Evolutionary conservation across 53 echinoderm and acorn worm genomes (phyloP), one percentile per base, ranked within the genome.

Genomic region (Echinometra lucunter): DNA sequence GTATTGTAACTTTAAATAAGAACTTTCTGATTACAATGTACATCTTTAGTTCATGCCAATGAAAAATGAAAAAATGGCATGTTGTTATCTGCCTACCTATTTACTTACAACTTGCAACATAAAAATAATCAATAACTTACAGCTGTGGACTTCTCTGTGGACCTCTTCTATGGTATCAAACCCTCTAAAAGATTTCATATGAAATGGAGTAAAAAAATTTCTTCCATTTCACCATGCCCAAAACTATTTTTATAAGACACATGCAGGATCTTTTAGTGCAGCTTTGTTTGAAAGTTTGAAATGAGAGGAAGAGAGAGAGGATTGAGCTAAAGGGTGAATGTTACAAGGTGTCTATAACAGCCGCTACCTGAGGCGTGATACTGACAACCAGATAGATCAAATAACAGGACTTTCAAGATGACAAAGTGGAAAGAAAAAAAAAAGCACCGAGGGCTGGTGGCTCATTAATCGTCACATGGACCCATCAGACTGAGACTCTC

Each of bases 381-480:
- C 47, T 30, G 49, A 10, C 85, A 85, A 49, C 85, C 53, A 49
- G 49, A 37, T n/a, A 19, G 27, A 85, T 85, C 19, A 27, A 85
- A 78, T 78, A 78, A 78, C 78, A 42, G 42, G 42, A 42, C 78
- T 42, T 78, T 78, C 78, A 78, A 63, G 17, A 37, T 57, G 57
- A 89, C 89, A 63, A 63, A 63, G 60, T 63, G 89, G 89, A 63
- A n/a, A 89, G 55, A 15, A 89, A 57, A 55, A 45, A 53, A 82
- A 25, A 27, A 19, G 0, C 78, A 42, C 78, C 78, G 42, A 23
- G 78, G 78, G 78, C 78, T 17, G 40, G 42, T 42, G 78, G 38
- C 78, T 42, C 78, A 38, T 78, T 78, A 78, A 78, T 21, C 40
- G 42, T 40, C 78, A 78, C 78, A 78, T 78, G 42, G 78, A 21